Conservation (phyloP, 2,888 invertebrate species). For the Sericinus montela region DNA sequence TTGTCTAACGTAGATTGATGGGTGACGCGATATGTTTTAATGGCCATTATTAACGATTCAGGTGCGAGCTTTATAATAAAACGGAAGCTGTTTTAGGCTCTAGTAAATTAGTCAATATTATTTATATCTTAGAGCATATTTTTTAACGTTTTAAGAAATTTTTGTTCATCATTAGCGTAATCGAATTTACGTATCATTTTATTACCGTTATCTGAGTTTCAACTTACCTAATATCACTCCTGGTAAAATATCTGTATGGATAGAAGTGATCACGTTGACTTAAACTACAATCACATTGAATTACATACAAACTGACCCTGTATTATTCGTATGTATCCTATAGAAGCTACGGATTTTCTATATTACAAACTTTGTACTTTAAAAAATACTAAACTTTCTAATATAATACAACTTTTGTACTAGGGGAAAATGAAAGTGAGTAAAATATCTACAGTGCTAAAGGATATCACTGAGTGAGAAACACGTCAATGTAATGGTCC, state of each 20-base stretch:
- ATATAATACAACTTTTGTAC: slow-evolving; percentile 71
- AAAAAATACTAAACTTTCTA: slow-evolving; percentile 64
- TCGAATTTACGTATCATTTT: too few relatives aligned
- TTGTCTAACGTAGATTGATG: too few relatives aligned
- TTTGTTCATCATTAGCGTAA: too few relatives aligned
- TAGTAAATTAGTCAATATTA: too few relatives aligned
- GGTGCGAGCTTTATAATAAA: too few relatives aligned
- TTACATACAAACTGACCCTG: slow-evolving; percentile 79
- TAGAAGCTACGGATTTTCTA: slow-evolving; percentile 48
- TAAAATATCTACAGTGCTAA: not conserved
- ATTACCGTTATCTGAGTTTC: not conserved
- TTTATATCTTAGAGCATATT: too few relatives aligned
- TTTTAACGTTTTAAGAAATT: too few relatives aligned
- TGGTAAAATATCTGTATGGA: slow-evolving; percentile 46
- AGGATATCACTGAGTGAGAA: not conserved
- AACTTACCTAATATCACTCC: slow-evolving; percentile 68
- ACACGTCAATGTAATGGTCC: slow-evolving; percentile 75
- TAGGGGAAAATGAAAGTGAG: slow-evolving; percentile 42
- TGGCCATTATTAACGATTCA: too few relatives aligned
- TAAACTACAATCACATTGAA: slow-evolving; percentile 79
- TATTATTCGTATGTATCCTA: slow-evolving; percentile 60
- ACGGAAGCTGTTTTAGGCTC: too few relatives aligned
- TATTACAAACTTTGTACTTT: slow-evolving; percentile 74
- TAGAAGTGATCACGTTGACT: slow-evolving; percentile 62
- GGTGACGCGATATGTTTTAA: too few relatives aligned